phyloP scores from a whole-genome alignment of 2,888 invertebrate genomes.

The Stomorhina lunata region DNA sequence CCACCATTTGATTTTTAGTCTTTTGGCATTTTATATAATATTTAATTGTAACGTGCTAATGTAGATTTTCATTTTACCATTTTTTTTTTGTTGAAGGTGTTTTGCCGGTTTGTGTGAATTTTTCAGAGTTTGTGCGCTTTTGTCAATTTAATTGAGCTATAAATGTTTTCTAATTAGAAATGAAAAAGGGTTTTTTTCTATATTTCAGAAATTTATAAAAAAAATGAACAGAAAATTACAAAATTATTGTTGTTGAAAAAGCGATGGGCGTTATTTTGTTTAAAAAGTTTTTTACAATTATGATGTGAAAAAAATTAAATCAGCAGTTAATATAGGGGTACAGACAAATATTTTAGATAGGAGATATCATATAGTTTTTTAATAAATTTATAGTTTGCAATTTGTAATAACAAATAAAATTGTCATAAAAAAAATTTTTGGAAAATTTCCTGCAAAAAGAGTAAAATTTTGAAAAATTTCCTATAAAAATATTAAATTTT shows the following conservation, averaged over 20 bases:
- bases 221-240: background rate
- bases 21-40: constrained; percentile 47
- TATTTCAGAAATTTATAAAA: background rate
- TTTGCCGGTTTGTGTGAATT: background rate
- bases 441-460: too few species aligned
- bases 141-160: constrained; percentile 66
- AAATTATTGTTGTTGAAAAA: constrained; percentile 32
- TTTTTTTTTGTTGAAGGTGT: constrained; percentile 34
- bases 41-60: constrained; percentile 64
- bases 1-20: constrained; percentile 33
- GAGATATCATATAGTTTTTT: background rate
- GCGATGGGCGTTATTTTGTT: constrained; percentile 51
- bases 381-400: background rate
- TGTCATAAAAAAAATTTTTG: too few species aligned
- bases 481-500: too few species aligned
- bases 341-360: background rate
- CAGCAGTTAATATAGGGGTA: constrained; percentile 16
- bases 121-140: constrained; percentile 26
- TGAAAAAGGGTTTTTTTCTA: constrained; percentile 41
- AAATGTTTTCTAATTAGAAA: constrained; percentile 62
- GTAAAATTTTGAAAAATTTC: too few species aligned
- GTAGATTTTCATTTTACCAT: too few species aligned
- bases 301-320: constrained; percentile 9
- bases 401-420: too few species aligned
- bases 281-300: constrained; percentile 44